Evolutionary conservation across 1,140 invertebrate genomes (phyloP), one percentile per base, ranked within the genome.

Genomic region (Lutraria rhynchaena): DNA sequence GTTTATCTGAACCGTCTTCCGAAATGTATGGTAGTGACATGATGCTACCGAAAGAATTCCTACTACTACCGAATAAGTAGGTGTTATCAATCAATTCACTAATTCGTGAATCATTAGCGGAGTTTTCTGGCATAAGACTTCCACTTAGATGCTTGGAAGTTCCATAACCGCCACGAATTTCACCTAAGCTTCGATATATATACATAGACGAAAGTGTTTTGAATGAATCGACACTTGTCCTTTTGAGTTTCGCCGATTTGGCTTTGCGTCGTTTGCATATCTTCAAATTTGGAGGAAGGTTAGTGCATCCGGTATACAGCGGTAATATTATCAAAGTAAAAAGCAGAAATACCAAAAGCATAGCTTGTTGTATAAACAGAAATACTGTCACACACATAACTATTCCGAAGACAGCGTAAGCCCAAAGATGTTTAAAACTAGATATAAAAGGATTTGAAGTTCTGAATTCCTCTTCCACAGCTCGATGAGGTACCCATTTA

Each of bases 401-500:
- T 9, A 85, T 17, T 11, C 88, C 84, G 29, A 86, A 86, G 3
- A 86, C 5, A 19, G 83, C 82, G 57, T 89, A 91, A 29, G 85
- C 84, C 89, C 90, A 90, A 35, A 91, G 69, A 83, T 90, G 87
- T 61, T 84, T 82, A 13, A 90, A 81, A 81, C 89, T 89, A 15
- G 88, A 89, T 49, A 86, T 29, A 77, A 90, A 90, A 49, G 88
- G 88, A 78, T 90, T 90, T 29, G 83, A 87, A 1, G 80, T 67
- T 71, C 78, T 82, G 70, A 90, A 90, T 65, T 91, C 85, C 57
- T 91, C 89, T 73, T 91, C 90, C 2, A 91, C 86, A 1, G 86
- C 86, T 27, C 90, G 76, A 71, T 91, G 90, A 13, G 90, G 90
- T 24, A 91, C 76, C 90, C 89, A 91, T 78, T 87, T 88, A 2